Percentiles rank a stretch among this genome's conserved stretches.
phyloP scores from a whole-genome alignment of 2,888 invertebrate species.

The Bombyx huttoni region DNA sequence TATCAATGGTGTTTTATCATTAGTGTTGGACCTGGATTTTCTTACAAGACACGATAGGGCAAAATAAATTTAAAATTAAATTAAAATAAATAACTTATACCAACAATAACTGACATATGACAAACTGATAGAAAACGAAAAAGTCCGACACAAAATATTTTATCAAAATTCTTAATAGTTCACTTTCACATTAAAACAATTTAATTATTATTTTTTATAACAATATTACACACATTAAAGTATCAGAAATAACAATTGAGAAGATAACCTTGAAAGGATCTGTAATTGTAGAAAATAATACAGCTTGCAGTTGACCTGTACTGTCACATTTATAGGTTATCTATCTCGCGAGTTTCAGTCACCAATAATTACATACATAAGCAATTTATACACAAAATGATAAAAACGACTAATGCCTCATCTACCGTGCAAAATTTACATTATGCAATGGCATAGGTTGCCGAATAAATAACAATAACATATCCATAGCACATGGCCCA shows the following conservation, averaged over 20 bases:
- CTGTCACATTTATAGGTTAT: slow-evolving; percentile 67
- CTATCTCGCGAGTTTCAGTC: slow-evolving; percentile 9
- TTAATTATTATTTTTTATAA: too few relatives aligned
- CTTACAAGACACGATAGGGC: too few relatives aligned
- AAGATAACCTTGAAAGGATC: slow-evolving; percentile 40
- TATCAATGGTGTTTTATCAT: too few relatives aligned
- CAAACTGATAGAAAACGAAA: too few relatives aligned
- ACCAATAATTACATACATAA: slow-evolving; percentile 20
- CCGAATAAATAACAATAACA: slow-evolving; percentile 59
- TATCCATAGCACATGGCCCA: slow-evolving; percentile 62
- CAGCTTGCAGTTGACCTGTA: slow-evolving; percentile 55
- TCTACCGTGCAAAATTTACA: slow-evolving; percentile 38
- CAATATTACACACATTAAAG: neutral
- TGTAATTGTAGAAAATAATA: slow-evolving; percentile 36
- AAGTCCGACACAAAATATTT: too few relatives aligned
- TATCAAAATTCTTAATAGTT: too few relatives aligned
- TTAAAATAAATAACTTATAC: too few relatives aligned
- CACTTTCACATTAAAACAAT: too few relatives aligned
- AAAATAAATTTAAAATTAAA: too few relatives aligned
- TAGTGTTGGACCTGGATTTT: too few relatives aligned
- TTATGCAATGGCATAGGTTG: slow-evolving; percentile 41
- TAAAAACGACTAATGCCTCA: slow-evolving; percentile 20
- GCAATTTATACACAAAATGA: slow-evolving; percentile 19
- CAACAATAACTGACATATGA: too few relatives aligned
- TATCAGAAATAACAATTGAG: slow-evolving; percentile 7